Evolutionary conservation across 2,797 vertebrate species (phyloP), one percentile per base, ranked within the genome.

Genomic region (Amblyopsis hoosieri): DNA sequence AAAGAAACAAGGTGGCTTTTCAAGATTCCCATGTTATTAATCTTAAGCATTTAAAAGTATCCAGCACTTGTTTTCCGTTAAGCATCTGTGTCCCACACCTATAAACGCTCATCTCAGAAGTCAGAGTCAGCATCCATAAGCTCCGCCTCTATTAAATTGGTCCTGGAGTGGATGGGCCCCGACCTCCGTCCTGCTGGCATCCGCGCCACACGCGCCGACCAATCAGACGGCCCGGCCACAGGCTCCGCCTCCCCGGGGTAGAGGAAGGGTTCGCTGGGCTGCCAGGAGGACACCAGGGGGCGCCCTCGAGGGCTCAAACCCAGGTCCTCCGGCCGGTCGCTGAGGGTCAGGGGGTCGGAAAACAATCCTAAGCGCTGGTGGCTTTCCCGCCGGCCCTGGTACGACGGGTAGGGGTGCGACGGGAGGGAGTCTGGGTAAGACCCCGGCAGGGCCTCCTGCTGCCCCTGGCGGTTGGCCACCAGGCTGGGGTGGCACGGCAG

Each of bases 41-140:
- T 45, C 31, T 79, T 58, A 81, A 76, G 79, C 73, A 45, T 72
- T 70, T 47, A 6, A 89, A 91, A 92, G 91, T 85, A 86, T 91
- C 90, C 91, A 91, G 91, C 89, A 91, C 89, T 91, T 92, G 71
- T 64, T 86, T 83, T 57, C 75, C 67, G 68, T 80, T 86, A 81
- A 80, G 76, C 78, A 67, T 76, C 66, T 69, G 74, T 79, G 59
- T 70, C 67, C 60, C 62, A 55, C 52, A 65, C 37, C 37, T 66
- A 67, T 51, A 33, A 54, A 51, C 45, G 54, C 17, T 46, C 52
- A 15, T 56, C 64, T 90, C 69, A 99, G 73, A 99, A 99, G 84
- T 98, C 97, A 0, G 94, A 98, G 64, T 97, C 95, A 0, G 94
- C 91, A 0, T 98, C 96, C 92, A 99, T 92, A 54, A 99, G 93